Percentiles rank a stretch among this genome's conserved stretches.
Evolutionary conservation across 2,797 vertebrate genomes (phyloP).

Genomic region (Heterohyrax brucei): DNA sequence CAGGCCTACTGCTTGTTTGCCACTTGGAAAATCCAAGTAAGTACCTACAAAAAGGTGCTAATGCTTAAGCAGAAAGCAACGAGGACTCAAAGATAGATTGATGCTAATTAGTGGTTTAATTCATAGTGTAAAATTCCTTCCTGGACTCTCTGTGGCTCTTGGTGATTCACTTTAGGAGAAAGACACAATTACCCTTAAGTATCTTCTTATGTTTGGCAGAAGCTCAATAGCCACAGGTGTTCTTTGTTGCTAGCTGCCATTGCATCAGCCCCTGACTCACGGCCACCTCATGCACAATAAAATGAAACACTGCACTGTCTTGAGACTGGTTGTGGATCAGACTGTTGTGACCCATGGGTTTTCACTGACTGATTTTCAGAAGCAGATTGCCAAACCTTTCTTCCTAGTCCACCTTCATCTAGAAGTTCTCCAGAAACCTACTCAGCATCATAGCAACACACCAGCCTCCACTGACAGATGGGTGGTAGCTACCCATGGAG

Average conservation of each 20-base stretch:
- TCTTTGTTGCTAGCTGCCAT: neutral
- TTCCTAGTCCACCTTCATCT: neutral
- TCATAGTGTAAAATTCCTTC: neutral
- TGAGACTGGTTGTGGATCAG: neutral
- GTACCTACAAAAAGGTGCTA: slow-evolving; percentile 21
- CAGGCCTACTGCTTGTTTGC: slow-evolving; percentile 7
- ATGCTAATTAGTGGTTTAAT: slow-evolving; percentile 18
- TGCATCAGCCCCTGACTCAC: neutral
- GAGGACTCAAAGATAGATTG: slow-evolving; percentile 30
- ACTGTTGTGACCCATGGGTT: neutral
- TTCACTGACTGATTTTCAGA: neutral
- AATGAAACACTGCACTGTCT: neutral
- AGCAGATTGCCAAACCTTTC: neutral
- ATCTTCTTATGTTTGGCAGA: neutral
- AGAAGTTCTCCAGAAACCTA: neutral
- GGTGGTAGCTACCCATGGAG: neutral
- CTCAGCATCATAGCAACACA: neutral
- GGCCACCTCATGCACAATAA: neutral
- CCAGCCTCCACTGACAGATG: neutral
- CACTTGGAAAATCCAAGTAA: neutral
- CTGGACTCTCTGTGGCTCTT: neutral
- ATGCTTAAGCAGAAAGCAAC: neutral
- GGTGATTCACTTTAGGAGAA: slow-evolving; percentile 24
- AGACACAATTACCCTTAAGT: neutral
- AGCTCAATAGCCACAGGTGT: neutral